Percentiles rank a stretch among this genome's conserved stretches.
Evolutionary conservation across 2,888 invertebrate species (phyloP).

Genomic region (Saturnia japonica): DNA sequence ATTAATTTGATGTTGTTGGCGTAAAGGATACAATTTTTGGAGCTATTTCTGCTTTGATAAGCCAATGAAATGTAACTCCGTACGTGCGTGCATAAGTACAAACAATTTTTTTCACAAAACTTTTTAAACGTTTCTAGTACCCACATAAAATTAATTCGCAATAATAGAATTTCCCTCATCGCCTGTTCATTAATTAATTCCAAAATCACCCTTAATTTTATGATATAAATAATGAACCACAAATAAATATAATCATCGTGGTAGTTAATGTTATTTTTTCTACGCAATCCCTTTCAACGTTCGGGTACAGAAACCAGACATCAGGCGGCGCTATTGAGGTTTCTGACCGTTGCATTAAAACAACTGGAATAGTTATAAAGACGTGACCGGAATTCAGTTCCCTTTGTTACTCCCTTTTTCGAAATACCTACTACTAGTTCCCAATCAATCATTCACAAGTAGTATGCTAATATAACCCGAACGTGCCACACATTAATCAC

Average conservation of each 20-base stretch:
- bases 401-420: conserved; percentile 2
- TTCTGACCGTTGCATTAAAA: conserved; percentile 40
- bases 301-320: conserved; percentile 68
- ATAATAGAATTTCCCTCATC: neutral
- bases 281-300: conserved; percentile 50
- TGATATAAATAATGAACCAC: neutral
- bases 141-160: too few relatives aligned
- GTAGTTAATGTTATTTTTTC: conserved; percentile 56
- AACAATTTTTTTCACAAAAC: too few relatives aligned
- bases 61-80: too few relatives aligned
- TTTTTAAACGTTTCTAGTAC: too few relatives aligned
- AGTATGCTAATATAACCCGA: conserved; percentile 4
- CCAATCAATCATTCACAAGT: conserved; percentile 4
- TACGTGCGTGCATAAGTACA: too few relatives aligned
- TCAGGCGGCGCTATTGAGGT: conserved; percentile 45
- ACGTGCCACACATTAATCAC: neutral
- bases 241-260: neutral
- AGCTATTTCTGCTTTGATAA: too few relatives aligned
- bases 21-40: too few relatives aligned
- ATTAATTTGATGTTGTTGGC: too few relatives aligned
- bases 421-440: neutral
- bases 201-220: neutral
- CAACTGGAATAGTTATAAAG: conserved; percentile 35
- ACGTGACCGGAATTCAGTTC: conserved; percentile 7
- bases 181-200: neutral